phyloP scores from a whole-genome alignment of 1,140 invertebrate genomes.

The Palaemon carinicauda region DNA sequence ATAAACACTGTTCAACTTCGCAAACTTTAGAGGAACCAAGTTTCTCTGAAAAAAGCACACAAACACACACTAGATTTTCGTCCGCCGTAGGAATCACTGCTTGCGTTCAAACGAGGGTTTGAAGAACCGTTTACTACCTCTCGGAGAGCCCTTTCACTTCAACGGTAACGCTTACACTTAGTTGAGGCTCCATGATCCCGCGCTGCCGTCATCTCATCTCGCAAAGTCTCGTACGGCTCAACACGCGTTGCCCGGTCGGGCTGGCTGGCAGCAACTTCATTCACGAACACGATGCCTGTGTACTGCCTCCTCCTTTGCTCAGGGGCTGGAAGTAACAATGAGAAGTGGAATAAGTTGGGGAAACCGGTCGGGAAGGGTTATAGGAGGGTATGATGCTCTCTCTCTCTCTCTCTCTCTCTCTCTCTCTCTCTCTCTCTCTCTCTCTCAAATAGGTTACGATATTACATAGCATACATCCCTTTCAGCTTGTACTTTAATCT shows the following conservation, averaged over 20 bases:
- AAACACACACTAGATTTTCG: not conserved
- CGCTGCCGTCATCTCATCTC: not conserved
- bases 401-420: not conserved
- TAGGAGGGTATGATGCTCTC: not conserved
- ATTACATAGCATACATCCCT: not conserved
- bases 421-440: not conserved
- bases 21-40: not conserved
- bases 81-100: not conserved
- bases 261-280: not conserved
- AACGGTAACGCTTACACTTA: not conserved
- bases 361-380: too few relatives aligned
- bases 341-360: too few relatives aligned
- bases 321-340: not conserved
- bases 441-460: not conserved
- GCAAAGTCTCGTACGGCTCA: not conserved
- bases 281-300: not conserved
- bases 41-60: not conserved
- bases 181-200: not conserved
- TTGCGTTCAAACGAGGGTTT: not conserved
- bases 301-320: too few relatives aligned
- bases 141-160: not conserved
- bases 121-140: not conserved
- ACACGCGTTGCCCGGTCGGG: not conserved
- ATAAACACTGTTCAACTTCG: not conserved
- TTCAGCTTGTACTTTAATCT: too few relatives aligned